Conservation (phyloP, 1,140 invertebrate genomes). For the Cydia splendana region DNA sequence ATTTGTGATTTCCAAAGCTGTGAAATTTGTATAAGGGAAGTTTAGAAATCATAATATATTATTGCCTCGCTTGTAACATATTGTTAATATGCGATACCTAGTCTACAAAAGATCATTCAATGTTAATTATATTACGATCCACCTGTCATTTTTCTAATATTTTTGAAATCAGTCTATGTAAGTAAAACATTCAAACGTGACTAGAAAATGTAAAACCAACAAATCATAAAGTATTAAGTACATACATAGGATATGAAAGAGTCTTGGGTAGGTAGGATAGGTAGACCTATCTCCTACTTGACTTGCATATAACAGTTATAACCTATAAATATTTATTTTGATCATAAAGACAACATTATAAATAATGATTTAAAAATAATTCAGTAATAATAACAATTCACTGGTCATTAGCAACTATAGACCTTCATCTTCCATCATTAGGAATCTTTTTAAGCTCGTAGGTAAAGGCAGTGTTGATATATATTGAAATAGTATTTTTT, state of each 20-base stretch:
- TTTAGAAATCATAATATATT: no score
- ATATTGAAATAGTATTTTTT: slow-evolving; percentile 51
- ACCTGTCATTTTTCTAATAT: no score
- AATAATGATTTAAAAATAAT: slow-evolving; percentile 14
- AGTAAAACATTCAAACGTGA: neutral
- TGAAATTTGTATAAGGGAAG: no score
- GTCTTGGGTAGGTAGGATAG: neutral
- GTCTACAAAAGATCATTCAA: no score
- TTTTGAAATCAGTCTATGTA: no score
- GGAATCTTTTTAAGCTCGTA: slow-evolving; percentile 65
- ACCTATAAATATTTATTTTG: slow-evolving; percentile 3
- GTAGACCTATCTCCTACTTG: neutral
- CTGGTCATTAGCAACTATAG: slow-evolving; percentile 17
- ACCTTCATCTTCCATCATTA: slow-evolving; percentile 74
- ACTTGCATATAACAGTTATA: neutral
- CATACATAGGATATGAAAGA: neutral
- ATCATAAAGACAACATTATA: neutral
- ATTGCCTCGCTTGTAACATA: no score
- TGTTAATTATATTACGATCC: no score
- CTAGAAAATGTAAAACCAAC: neutral
- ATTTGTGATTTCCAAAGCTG: no score
- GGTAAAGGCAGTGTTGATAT: slow-evolving; percentile 65
- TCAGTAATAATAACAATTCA: slow-evolving; percentile 16
- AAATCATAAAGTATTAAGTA: neutral
- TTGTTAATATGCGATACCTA: no score